phyloP scores from a whole-genome alignment of 1,140 invertebrate genomes.

The Portunus trituberculatus region DNA sequence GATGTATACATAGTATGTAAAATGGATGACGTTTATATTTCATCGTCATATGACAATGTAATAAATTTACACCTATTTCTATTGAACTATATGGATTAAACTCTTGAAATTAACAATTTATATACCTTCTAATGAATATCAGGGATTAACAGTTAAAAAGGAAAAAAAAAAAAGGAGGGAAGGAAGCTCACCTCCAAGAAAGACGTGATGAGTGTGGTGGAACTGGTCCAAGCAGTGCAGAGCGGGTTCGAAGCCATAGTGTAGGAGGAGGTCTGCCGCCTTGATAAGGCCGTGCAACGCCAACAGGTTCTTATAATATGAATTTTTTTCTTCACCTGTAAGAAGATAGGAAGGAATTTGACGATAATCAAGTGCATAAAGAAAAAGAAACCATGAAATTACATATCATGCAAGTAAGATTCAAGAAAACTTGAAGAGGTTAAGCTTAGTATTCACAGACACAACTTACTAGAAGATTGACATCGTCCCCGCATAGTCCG shows the following conservation, averaged over 20 bases:
- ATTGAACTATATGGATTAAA: no score
- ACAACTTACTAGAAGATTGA: neutral
- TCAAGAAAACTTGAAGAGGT: neutral
- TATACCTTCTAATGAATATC: no score
- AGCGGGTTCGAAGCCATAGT: constrained; percentile 21
- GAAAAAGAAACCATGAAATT: neutral
- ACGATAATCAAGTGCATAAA: neutral
- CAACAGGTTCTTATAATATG: neutral
- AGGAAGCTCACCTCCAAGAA: constrained; percentile 12
- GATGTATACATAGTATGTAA: no score
- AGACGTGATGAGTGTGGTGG: neutral
- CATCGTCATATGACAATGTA: no score
- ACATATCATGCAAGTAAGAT: neutral
- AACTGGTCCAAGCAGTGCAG: constrained; percentile 18
- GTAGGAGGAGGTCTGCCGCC: neutral
- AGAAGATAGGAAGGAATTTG: neutral
- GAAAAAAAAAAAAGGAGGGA: neutral
- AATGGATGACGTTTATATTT: no score
- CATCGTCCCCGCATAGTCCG: neutral
- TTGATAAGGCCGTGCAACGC: constrained; percentile 18
- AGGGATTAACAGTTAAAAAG: no score
- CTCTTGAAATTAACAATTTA: no score
- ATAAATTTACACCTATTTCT: no score
- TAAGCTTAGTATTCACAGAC: neutral
- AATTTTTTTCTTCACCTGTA: constrained; percentile 1